Evolutionary conservation across 2,797 vertebrate genomes (phyloP).

Genomic region (Chelonia mydas): DNA sequence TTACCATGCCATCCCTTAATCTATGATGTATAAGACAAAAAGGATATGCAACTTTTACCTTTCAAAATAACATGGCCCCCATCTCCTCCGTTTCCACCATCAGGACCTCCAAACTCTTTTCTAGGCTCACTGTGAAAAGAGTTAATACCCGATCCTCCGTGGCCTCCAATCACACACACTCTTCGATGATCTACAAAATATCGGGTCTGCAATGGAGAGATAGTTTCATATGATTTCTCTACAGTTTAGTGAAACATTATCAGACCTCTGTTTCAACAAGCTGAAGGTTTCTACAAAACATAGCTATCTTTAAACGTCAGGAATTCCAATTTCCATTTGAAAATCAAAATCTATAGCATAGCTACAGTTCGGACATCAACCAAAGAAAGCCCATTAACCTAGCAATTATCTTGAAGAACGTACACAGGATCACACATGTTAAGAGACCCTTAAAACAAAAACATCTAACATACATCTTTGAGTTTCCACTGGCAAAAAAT

Average conservation of each 20-base stretch:
- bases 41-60: slow-evolving; percentile 71
- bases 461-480: neutral
- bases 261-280: neutral
- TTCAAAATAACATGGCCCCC: slow-evolving; percentile 87
- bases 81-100: slow-evolving; percentile 93
- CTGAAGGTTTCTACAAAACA: neutral
- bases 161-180: slow-evolving; percentile 88
- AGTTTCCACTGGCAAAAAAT: neutral
- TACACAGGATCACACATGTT: neutral
- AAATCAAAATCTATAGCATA: neutral
- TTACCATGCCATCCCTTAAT: accelerated
- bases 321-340: neutral
- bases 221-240: neutral
- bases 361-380: neutral
- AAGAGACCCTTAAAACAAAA: neutral
- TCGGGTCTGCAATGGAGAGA: slow-evolving; percentile 82
- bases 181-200: slow-evolving; percentile 90
- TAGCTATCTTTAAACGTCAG: neutral
- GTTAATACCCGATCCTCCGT: slow-evolving; percentile 86
- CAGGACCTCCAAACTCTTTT: slow-evolving; percentile 94
- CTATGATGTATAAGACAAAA: neutral
- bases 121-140: slow-evolving; percentile 95
- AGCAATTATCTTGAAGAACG: neutral
- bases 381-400: neutral
- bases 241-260: neutral